Base-by-base conservation (phyloP, 2,888 invertebrate species). In the Drosophila infuscata region DNA sequence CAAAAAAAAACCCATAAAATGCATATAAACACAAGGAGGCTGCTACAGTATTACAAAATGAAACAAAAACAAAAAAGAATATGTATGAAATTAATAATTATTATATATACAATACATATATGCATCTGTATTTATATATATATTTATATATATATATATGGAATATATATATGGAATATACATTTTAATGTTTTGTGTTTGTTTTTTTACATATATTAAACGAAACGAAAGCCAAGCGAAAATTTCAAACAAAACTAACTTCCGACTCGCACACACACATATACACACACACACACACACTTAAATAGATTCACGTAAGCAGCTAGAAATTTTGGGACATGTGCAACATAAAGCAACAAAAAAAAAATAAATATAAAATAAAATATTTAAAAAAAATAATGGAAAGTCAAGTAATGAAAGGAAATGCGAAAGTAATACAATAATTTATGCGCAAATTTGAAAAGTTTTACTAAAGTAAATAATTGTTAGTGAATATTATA, bases 1-100 rank as follows among this genome's bases (percentile, higher is more conserved):
- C 20, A 25, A 65, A 71, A 52, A 43, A 20, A 17, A 54, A 29
- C 29, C 25, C 53, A 73, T 56, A 68, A 64, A 74, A 71, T 65
- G 35, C 63, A 78, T 64, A 72, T 64, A 74, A 73, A 85, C 69
- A 79, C 64, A 91, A 82, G 89, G 91, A 91, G 91, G 91, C 91
- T 91, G 91, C 91, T 88, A 91, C 91, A 91, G 91, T 91, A 91
- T 91, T 91, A 91, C 66, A 74, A 81, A 78, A 72, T 38, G 38
- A 57, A 74, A 67, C 32, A 30, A 62, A 73, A 79, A 67, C 57
- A 61, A 67, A 71, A 70, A 53, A 29, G 17, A 69, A 76, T 66
- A 57, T 64, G 52, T 74, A 72, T 70, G 54, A 64, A 70, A 75
- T 70, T 70, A 80, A 82, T 78, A 69, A 74, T 74, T 82, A 71